Percentiles rank a stretch among this genome's conserved stretches.
Conservation (phyloP, 2,113 vertebrate genomes). For the Psilopsiagon aymara region DNA sequence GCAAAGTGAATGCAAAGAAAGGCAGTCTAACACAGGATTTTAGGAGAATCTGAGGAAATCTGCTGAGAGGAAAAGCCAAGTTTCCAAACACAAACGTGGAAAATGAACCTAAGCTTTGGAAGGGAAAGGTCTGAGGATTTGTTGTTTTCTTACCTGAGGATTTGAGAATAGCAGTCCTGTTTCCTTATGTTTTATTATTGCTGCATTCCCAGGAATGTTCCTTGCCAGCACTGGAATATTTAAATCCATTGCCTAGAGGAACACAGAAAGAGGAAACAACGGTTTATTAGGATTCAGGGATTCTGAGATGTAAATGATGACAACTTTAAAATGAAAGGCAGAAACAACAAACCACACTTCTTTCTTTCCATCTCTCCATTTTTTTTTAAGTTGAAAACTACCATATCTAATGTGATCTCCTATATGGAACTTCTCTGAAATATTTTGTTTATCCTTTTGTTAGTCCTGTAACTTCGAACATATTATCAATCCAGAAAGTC, state of each 20-base stretch:
- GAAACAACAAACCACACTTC: neutral
- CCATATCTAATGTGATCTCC: neutral
- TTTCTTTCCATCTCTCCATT: neutral
- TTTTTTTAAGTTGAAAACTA: neutral
- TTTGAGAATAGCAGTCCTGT: conserved; percentile 88
- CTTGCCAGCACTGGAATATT: conserved; percentile 86
- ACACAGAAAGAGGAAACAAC: neutral
- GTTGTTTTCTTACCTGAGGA: conserved; percentile 80
- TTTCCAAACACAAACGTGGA: neutral
- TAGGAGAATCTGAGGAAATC: neutral
- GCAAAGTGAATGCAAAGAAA: neutral
- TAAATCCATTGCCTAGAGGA: conserved; percentile 90
- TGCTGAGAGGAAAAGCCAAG: neutral
- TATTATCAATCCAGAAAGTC: neutral
- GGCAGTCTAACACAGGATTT: neutral
- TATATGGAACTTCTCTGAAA: neutral
- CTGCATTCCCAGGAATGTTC: conserved; percentile 89
- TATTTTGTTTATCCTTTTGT: neutral
- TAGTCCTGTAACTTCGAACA: neutral
- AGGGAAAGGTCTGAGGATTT: neutral
- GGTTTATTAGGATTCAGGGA: neutral
- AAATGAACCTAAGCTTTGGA: neutral
- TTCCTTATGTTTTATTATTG: conserved; percentile 81
- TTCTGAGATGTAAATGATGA: rapidly evolving
- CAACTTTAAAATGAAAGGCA: neutral